phyloP scores from a whole-genome alignment of 2,797 vertebrate species.

The Arrhamphus sclerolepis region DNA sequence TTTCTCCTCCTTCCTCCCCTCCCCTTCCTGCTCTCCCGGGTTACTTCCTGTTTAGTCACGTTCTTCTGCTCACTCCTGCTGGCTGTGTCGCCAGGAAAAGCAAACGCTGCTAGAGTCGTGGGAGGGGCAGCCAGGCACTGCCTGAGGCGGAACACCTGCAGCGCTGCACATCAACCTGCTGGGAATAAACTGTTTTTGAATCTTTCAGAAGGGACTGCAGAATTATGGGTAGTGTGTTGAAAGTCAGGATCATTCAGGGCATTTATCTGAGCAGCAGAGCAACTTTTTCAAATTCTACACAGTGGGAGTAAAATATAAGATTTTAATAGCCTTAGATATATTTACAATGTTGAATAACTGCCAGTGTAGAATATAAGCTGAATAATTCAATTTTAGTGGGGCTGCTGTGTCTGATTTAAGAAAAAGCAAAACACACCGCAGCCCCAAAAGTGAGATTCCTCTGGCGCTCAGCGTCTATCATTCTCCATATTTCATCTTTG shows the following conservation, averaged over 20 bases:
- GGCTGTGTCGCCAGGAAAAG: conserved; percentile 67
- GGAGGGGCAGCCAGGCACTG: conserved; percentile 47
- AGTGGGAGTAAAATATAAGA: too few species aligned
- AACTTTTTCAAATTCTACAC: too few species aligned
- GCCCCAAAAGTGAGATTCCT: conserved; percentile 4
- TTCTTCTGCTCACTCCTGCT: conserved; percentile 69
- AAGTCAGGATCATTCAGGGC: too few species aligned
- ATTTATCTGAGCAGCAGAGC: too few species aligned
- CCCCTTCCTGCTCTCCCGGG: conserved; percentile 12
- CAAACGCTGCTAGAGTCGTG: conserved; percentile 59
- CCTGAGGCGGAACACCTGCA: conserved; percentile 19
- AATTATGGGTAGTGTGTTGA: neutral
- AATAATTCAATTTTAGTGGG: too few species aligned
- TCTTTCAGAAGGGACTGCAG: conserved; percentile 12
- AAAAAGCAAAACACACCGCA: neutral
- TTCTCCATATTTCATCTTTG: conserved; percentile 35
- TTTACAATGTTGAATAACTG: too few species aligned
- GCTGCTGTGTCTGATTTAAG: neutral
- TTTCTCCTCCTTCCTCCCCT: neutral
- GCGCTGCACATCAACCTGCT: conserved; percentile 12
- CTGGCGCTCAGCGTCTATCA: neutral
- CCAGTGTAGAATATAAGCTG: too few species aligned
- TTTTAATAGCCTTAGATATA: too few species aligned
- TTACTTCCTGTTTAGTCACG: conserved; percentile 76
- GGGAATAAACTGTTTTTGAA: conserved; percentile 21